Evolutionary conservation across 2,113 vertebrate genomes (phyloP).

Genomic region (Percopsis transmontana): DNA sequence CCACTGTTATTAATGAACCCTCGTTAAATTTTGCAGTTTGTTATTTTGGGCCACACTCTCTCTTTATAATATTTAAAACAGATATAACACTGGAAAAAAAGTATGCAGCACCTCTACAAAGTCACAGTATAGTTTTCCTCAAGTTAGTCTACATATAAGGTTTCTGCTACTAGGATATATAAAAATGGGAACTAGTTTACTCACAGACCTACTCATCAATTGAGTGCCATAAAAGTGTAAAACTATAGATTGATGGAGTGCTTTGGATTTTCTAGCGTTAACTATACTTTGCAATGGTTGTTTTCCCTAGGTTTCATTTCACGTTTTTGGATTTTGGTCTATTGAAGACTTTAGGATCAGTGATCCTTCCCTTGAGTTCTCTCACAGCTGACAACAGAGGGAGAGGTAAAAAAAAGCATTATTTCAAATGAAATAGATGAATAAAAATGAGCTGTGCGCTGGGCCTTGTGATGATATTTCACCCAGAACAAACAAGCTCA

Average conservation of each 20-base stretch:
- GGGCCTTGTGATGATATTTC: constrained; percentile 65
- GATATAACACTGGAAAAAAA: too few species aligned
- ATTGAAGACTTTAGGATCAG: constrained; percentile 39
- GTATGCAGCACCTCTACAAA: constrained; percentile 12
- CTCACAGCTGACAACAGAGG: constrained; percentile 36
- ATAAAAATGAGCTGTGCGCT: constrained; percentile 38
- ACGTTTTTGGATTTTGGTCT: constrained; percentile 32
- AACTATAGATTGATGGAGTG: too few species aligned
- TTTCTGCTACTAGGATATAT: constrained; percentile 7
- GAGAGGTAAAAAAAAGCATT: constrained; percentile 25
- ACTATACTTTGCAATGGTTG: too few species aligned
- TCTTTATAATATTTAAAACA: too few species aligned
- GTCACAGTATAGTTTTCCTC: constrained; percentile 2
- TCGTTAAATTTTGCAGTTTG: too few species aligned
- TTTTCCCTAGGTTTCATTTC: constrained; percentile 12
- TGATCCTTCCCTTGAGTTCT: constrained; percentile 29
- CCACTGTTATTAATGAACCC: too few species aligned
- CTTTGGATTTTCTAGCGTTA: too few species aligned
- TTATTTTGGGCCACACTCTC: too few species aligned
- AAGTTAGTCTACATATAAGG: constrained; percentile 41
- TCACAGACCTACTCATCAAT: too few species aligned
- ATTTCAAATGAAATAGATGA: too few species aligned
- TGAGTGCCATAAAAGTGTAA: too few species aligned
- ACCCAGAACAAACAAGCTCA: constrained; percentile 70
- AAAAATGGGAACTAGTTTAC: too few species aligned